Percentiles rank a stretch among this genome's conserved stretches.
Evolutionary conservation across 2,888 invertebrate genomes (phyloP).

Genomic region (Zaprionus obscuricornis): DNA sequence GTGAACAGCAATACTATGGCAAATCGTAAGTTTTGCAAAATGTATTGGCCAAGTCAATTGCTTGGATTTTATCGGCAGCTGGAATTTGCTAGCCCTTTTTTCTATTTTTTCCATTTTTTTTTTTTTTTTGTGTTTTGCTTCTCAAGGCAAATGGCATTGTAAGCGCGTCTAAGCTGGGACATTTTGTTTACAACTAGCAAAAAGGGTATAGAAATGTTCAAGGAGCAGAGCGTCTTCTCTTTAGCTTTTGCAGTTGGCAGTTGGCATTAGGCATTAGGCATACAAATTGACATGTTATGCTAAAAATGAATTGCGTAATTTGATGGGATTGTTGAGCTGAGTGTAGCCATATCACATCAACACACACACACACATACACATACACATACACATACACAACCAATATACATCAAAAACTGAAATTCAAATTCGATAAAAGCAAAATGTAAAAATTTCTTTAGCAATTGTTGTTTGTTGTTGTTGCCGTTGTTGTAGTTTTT

Average conservation of each 20-base stretch:
- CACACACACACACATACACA: too few species aligned
- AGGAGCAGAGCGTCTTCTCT: conserved; percentile 16
- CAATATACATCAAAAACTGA: conserved; percentile 29
- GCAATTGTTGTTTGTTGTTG: conserved; percentile 20
- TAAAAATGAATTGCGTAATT: conserved; percentile 75
- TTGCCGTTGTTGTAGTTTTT: not conserved
- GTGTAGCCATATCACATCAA: too few species aligned
- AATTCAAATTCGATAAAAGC: conserved; percentile 33
- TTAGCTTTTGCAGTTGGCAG: conserved; percentile 5
- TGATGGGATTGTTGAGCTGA: conserved; percentile 39
- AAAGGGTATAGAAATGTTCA: conserved; percentile 34
- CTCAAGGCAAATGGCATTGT: conserved; percentile 63
- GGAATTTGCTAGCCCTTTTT: conserved; percentile 38
- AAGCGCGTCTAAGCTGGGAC: conserved; percentile 64
- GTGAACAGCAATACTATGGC: conserved; percentile 31
- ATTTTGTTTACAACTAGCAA: conserved; percentile 62
- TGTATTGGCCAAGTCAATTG: conserved; percentile 55
- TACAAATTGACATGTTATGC: conserved; percentile 74
- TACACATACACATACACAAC: conserved; percentile 1
- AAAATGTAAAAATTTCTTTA: conserved; percentile 43
- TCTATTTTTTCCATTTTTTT: not conserved
- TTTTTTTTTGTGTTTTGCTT: not conserved
- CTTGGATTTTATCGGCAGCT: conserved; percentile 48
- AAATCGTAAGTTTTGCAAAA: conserved; percentile 49
- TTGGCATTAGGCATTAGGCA: conserved; percentile 38